Base-by-base conservation (phyloP, 2,113 vertebrate species). In the Scomber japonicus region DNA sequence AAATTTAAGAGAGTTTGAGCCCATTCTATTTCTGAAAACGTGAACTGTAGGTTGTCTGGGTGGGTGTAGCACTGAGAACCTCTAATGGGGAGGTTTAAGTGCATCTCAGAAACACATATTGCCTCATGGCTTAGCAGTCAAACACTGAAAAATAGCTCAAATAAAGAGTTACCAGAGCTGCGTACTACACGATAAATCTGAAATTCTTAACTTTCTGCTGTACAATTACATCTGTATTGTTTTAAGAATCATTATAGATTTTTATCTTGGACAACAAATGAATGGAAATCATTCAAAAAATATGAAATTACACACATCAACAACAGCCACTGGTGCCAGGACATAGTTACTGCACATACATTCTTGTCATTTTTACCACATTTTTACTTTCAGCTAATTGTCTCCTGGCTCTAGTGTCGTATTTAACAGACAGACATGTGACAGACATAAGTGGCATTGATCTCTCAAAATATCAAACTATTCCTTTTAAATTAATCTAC, bases 71-170 rank as follows among this genome's bases (percentile, higher is more conserved):
- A 78, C 79, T 86, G 86, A 81, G 50, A 83, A 77, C 55, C 72
- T 81, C 84, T 90, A 91, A 91, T 88, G 80, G 86, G 81, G 68
- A 89, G 74, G 88, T 86, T 89, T 73, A 88, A 88, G 85, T 80
- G 81, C 82, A 85, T 71, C 80, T 81, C 65, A 77, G 30, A 84
- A 61, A 76, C 71, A 82, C 57, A 73, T 62, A 67, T 30, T 65
- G 48, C 56, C 75, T 80, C 21, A 16, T 81, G 64, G 70, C 60
- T 81, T 59, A 48, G 54, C 64, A 79, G 73, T 66, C 71, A 79
- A 86, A 78, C 80, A 71, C 50, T 68, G 45, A 59, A 87, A 82
- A 63, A 70, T 79, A 75, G 70, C 83, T 70, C 49, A n/a, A 84
- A 86, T 56, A 83, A 68, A 88, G 45, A 75, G 8, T 30, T 64